phyloP scores from a whole-genome alignment of 2,113 vertebrate species.

The Sceloporus undulatus region DNA sequence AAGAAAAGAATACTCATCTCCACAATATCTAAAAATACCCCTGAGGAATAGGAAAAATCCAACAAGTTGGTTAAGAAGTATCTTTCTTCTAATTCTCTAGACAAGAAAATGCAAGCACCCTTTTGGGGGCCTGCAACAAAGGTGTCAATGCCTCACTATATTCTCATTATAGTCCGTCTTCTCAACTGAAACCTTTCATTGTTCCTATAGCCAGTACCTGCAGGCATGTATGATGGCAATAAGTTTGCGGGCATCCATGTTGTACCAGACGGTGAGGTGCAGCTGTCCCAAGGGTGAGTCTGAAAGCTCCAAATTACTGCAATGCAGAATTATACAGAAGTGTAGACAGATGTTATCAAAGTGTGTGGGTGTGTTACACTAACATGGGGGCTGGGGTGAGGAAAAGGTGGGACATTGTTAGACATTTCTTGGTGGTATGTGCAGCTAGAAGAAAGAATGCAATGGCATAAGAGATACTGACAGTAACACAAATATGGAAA shows the following conservation, averaged over 20 bases:
- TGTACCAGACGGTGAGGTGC: constrained; percentile 85
- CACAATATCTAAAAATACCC: not conserved
- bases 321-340: not conserved
- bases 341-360: not conserved
- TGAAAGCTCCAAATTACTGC: constrained; percentile 32
- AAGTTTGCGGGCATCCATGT: constrained; percentile 84
- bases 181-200: too few relatives aligned
- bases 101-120: not conserved
- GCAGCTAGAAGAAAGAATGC: not conserved
- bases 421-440: not conserved
- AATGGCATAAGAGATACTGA: not conserved
- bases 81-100: too few relatives aligned
- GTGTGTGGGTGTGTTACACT: not conserved
- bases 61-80: not conserved
- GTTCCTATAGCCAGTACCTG: constrained; percentile 77
- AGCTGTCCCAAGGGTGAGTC: constrained; percentile 80
- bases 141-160: fast-evolving
- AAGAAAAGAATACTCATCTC: not conserved
- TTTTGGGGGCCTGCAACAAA: not conserved
- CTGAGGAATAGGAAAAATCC: not conserved
- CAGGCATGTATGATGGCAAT: constrained; percentile 84
- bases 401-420: not conserved
- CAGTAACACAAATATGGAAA: not conserved
- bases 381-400: not conserved
- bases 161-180: not conserved